phyloP scores from a whole-genome alignment of 2,113 vertebrate genomes.

The Sisor rabdophorus region DNA sequence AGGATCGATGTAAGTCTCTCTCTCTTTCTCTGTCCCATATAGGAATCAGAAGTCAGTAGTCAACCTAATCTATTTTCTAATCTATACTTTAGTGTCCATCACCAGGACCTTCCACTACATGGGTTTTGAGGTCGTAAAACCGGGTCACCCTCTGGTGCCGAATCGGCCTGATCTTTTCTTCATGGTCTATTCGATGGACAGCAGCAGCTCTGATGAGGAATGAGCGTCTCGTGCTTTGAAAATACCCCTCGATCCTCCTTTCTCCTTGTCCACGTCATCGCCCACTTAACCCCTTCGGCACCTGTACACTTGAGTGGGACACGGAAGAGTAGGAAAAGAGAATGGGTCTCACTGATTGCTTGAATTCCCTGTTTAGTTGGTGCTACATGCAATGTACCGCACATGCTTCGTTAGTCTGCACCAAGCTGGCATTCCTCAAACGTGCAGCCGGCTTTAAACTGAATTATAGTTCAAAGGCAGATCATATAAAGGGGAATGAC shows the following conservation, averaged over 20 bases:
- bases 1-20: conserved; percentile 83
- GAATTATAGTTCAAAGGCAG: conserved; percentile 3
- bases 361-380: conserved; percentile 31
- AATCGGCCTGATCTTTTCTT: conserved; percentile 85
- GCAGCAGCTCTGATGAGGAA: conserved; percentile 89
- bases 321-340: conserved; percentile 10
- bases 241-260: conserved; percentile 8
- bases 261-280: not conserved
- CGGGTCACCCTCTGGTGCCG: conserved; percentile 86
- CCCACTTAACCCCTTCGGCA: conserved; percentile 8
- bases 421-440: conserved; percentile 18
- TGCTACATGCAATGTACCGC: conserved; percentile 52
- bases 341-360: conserved; percentile 5
- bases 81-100: conserved; percentile 75
- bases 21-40: not conserved
- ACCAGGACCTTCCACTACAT: conserved; percentile 95
- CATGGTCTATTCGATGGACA: conserved; percentile 93
- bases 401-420: conserved; percentile 48
- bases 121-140: conserved; percentile 94
- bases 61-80: not conserved
- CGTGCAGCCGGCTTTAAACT: conserved; percentile 16
- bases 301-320: conserved; percentile 1
- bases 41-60: not conserved
- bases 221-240: conserved; percentile 53
- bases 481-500: conserved; percentile 18